Evolutionary conservation across 2,797 vertebrate genomes (phyloP).

Genomic region (Lepus townsendii): DNA sequence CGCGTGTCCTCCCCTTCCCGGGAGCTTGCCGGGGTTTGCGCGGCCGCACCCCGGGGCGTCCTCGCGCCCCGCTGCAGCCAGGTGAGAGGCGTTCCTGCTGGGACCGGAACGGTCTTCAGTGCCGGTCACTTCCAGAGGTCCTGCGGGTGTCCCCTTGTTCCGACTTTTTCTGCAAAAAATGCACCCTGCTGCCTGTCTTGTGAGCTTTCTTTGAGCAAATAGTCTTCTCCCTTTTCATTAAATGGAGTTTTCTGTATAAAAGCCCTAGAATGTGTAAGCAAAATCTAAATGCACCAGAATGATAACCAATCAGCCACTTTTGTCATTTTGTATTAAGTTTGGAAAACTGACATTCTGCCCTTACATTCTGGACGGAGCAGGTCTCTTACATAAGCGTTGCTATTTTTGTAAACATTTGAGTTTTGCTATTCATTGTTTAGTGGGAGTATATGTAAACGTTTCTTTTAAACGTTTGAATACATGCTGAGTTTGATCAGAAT

Average conservation of each 20-base stretch:
- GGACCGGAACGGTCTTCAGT: neutral
- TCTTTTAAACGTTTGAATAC: neutral
- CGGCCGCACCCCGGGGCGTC: too few species aligned
- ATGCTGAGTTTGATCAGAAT: neutral
- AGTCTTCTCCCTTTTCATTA: conserved; percentile 10
- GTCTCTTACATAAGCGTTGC: neutral
- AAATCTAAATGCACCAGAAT: neutral
- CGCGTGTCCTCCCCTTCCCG: neutral
- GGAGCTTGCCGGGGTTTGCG: too few species aligned
- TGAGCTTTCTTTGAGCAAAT: neutral
- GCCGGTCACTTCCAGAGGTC: neutral
- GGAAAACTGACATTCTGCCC: neutral
- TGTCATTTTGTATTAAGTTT: neutral
- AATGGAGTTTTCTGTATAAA: neutral
- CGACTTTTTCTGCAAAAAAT: neutral
- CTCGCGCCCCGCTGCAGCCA: too few species aligned
- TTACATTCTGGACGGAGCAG: neutral
- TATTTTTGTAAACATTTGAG: neutral
- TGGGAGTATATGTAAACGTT: conserved; percentile 9
- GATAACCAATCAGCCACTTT: neutral
- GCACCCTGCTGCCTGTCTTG: neutral
- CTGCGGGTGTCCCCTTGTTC: neutral
- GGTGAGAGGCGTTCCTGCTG: too few species aligned
- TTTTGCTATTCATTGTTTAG: neutral
- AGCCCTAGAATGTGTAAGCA: neutral